Evolutionary conservation across 53 echinoderm and acorn worm species (phyloP), one percentile per base, ranked within the genome.

Genomic region (Astropecten irregularis): DNA sequence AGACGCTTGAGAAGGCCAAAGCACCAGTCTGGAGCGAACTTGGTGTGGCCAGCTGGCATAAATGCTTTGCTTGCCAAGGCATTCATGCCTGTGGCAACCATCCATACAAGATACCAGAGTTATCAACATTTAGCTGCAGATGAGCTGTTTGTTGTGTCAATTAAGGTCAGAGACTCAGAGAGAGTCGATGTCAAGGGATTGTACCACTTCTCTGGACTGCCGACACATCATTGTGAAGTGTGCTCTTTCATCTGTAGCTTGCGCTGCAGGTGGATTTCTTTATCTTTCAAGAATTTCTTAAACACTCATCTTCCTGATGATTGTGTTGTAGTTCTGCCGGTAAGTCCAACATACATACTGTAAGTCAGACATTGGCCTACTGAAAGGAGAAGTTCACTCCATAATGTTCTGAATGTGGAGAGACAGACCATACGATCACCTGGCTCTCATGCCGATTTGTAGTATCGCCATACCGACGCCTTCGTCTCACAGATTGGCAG

Each of bases 321-420:
- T 81, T 20, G 10, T 31, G n/a, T 28, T 30, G 33, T 64, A 64
- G 33, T 81, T 63, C n/a, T 39, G 38, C 26, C 28, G 44, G 59
- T 44, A 79, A 29, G 79, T 79, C 79, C 66, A 81, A 19, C 82
- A 73, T 42, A n/a, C n/a, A n/a, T n/a, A n/a, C n/a, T n/a, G n/a
- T 19, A 64, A 29, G 49, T 81, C 82, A 14, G 52, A 64, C 49
- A 28, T 2, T n/a, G 63, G 82, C 28, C 47, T 81, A 8, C 64
- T 49, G 48, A 64, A 10, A 65, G 82, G 3, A 48, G 31, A 49
- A 64, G 35, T 23, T 28, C 56, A 40, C 15, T 28, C 86, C 86
- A 86, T 16, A 86, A 38, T n/a, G 20, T 40, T 46, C 55, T 66
- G 55, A 86, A 86, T 39, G 76, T 86, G 86, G 73, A 69, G 30